Conservation (phyloP, 2,113 vertebrate genomes). For the Tetrao urogallus region DNA sequence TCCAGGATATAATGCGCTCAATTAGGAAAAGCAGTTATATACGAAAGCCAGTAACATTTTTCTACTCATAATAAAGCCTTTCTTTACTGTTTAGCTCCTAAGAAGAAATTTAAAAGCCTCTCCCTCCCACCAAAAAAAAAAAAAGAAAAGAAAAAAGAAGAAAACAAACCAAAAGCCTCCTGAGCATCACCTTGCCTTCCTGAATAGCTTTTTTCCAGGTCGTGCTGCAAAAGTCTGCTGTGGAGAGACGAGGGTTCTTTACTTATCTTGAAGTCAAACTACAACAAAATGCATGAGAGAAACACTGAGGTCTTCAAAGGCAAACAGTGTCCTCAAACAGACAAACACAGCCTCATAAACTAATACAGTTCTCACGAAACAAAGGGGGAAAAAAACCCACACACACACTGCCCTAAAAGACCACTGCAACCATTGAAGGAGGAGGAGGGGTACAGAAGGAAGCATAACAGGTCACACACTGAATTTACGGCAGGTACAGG, state of each 20-base stretch:
- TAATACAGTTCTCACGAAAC: not conserved
- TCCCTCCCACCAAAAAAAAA: no score
- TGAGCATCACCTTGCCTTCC: conserved; percentile 77
- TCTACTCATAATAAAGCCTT: not conserved
- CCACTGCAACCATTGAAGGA: not conserved
- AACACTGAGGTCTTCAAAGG: not conserved
- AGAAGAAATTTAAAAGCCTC: not conserved
- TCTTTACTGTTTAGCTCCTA: not conserved
- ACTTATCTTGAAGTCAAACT: conserved; percentile 82
- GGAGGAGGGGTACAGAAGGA: not conserved
- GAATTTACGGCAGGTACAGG: not conserved
- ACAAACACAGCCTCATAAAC: not conserved
- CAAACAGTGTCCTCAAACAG: not conserved
- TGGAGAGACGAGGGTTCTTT: conserved; percentile 78
- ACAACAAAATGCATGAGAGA: conserved; percentile 54
- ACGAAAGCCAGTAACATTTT: not conserved
- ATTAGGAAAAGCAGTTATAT: not conserved
- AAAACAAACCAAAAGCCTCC: not conserved
- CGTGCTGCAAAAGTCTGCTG: conserved; percentile 79
- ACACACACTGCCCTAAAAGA: not conserved
- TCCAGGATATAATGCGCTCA: not conserved
- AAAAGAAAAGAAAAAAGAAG: not conserved
- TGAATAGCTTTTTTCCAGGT: conserved; percentile 79
- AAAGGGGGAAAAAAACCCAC: not conserved
- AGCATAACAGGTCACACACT: not conserved